Conservation (phyloP, 2,888 invertebrate species). For the Drosophila falleni region DNA sequence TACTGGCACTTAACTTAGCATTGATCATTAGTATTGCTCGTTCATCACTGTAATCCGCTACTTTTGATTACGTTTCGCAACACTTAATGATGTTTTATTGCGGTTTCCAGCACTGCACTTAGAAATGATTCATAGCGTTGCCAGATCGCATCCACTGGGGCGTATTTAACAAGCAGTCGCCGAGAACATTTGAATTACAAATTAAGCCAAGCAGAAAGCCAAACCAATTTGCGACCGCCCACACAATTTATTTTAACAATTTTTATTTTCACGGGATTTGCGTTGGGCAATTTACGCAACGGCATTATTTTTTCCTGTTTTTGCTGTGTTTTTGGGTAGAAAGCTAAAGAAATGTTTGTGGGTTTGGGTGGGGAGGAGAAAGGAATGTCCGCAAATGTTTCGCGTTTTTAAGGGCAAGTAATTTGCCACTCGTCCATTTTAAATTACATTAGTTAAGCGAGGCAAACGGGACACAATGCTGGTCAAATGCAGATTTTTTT, state of each 20-base stretch:
- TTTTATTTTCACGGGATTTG: constrained; percentile 70
- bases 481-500: constrained; percentile 76
- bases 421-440: constrained; percentile 80
- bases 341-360: background rate
- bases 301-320: constrained; percentile 39
- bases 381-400: constrained; percentile 33
- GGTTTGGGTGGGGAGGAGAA: background rate
- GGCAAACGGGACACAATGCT: constrained; percentile 38
- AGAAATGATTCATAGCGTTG: constrained; percentile 42
- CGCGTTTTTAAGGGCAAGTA: constrained; percentile 70
- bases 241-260: constrained; percentile 73
- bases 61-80: constrained; percentile 12
- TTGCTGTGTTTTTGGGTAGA: constrained; percentile 7
- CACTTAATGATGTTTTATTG: constrained; percentile 26
- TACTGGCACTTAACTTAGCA: background rate
- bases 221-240: constrained; percentile 74
- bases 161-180: constrained; percentile 36
- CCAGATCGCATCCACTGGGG: constrained; percentile 42
- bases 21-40: constrained; percentile 10
- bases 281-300: constrained; percentile 71
- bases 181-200: constrained; percentile 72
- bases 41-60: constrained; percentile 11
- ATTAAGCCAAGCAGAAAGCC: constrained; percentile 72
- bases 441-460: constrained; percentile 76
- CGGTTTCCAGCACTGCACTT: constrained; percentile 11